These are phyloP conservation scores for Syngnathus scovelli DNA, from an alignment of 2,113 vertebrate genomes.

Conservation along the genomic window DNA sequence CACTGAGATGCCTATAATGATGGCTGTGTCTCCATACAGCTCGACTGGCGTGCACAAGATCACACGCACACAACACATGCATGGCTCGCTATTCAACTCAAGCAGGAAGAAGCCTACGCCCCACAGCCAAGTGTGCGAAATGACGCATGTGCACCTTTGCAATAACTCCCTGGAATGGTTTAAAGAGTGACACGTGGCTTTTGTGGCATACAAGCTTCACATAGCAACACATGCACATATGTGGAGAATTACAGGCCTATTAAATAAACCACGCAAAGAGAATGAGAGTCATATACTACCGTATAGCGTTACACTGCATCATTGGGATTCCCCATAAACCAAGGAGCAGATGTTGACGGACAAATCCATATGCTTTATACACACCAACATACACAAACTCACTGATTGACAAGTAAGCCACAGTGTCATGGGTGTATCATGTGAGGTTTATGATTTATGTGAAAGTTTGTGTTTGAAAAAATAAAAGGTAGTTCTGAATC, in stretches of 20 bases:
- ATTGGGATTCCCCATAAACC: background rate
- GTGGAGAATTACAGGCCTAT: constrained; percentile 20
- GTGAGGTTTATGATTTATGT: constrained; percentile 4
- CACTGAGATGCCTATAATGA: constrained; percentile 52
- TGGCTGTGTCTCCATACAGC: constrained; percentile 32
- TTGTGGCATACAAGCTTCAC: constrained; percentile 6
- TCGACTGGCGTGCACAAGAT: constrained; percentile 17
- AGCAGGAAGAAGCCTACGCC: constrained; percentile 29
- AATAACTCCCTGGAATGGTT: constrained; percentile 24
- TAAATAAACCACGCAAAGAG: constrained; percentile 16
- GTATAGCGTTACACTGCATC: background rate
- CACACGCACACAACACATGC: constrained; percentile 21
- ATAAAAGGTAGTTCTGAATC: background rate
- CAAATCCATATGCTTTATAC: background rate
- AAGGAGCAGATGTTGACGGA: constrained; percentile 1
- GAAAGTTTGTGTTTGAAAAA: too few relatives aligned
- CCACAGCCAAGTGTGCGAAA: constrained; percentile 11
- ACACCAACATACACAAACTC: background rate
- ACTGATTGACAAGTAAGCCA: background rate
- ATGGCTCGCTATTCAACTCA: constrained; percentile 11
- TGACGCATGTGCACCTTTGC: constrained; percentile 20
- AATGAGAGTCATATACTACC: background rate
- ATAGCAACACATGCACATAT: constrained; percentile 21
- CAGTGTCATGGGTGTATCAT: background rate
- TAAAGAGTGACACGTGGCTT: constrained; percentile 22